Conservation (phyloP, 2,888 invertebrate genomes). For the Yponomeuta cagnagella region DNA sequence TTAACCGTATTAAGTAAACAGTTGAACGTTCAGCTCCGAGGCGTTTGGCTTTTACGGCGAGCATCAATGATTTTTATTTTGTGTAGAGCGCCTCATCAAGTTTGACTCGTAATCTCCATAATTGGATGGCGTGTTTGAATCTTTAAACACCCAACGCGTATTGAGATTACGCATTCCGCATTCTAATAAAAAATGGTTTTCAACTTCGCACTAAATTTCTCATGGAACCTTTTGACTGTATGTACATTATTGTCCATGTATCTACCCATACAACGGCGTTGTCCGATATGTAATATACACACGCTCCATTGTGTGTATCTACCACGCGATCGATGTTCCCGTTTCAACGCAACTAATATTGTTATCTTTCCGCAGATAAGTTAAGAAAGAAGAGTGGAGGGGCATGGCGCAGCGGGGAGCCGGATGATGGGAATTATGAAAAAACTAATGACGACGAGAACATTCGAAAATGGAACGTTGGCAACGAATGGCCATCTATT, state of each 20-base stretch:
- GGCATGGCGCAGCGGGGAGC: slow-evolving; percentile 42
- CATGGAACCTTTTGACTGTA: too few species aligned
- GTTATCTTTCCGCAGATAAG: slow-evolving; percentile 66
- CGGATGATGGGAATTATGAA: slow-evolving; percentile 29
- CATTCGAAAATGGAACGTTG: slow-evolving; percentile 20
- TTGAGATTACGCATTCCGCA: not conserved
- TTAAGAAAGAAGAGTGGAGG: slow-evolving; percentile 49
- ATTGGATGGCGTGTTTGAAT: slow-evolving; percentile 32
- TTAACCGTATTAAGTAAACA: slow-evolving; percentile 1
- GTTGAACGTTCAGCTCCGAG: not conserved
- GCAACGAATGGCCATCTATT: slow-evolving; percentile 18
- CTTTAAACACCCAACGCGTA: not conserved
- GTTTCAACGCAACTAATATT: slow-evolving; percentile 33
- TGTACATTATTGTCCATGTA: not conserved
- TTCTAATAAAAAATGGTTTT: not conserved
- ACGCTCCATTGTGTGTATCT: slow-evolving; percentile 38
- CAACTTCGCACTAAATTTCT: too few species aligned
- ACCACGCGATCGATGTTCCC: slow-evolving; percentile 37
- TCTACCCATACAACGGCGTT: not conserved
- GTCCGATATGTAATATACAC: not conserved
- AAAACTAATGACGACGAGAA: slow-evolving; percentile 30
- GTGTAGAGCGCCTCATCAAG: slow-evolving; percentile 26
- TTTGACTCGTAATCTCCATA: slow-evolving; percentile 39
- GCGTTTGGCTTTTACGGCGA: slow-evolving; percentile 30
- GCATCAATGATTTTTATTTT: slow-evolving; percentile 34